These are phyloP conservation scores for Ptilodon capucinus DNA, from an alignment of 2,888 invertebrate genomes.

Conservation along the genomic window DNA sequence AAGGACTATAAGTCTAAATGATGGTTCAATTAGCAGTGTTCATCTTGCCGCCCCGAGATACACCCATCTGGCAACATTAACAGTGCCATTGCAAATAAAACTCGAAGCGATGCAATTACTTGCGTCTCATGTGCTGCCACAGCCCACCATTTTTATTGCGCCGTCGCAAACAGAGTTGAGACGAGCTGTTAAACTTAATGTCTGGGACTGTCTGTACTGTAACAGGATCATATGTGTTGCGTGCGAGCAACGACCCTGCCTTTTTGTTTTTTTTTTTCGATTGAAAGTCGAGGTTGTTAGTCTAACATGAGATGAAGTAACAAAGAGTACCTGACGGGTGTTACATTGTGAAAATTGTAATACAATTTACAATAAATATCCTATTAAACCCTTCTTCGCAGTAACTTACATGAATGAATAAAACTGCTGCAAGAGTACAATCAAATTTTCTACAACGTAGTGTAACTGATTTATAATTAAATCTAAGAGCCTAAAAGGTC, in stretches of 20 bases:
- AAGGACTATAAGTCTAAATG: no score
- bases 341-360: no score
- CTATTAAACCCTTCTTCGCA: not conserved
- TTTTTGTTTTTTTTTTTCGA: not conserved
- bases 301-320: not conserved
- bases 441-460: not conserved
- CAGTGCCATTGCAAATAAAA: slow-evolving; percentile 29
- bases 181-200: slow-evolving; percentile 29
- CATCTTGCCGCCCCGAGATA: not conserved
- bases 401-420: not conserved
- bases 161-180: slow-evolving; percentile 15
- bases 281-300: not conserved
- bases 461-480: not conserved
- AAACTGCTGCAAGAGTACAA: not conserved
- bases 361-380: not conserved
- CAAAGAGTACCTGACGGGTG: no score
- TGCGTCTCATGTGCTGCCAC: slow-evolving; percentile 18
- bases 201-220: not conserved
- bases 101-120: slow-evolving; percentile 32
- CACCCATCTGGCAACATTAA: slow-evolving; percentile 18
- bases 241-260: not conserved
- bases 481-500: not conserved
- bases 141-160: slow-evolving; percentile 18
- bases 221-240: not conserved
- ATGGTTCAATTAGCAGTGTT: not conserved